Conservation (phyloP, 2,113 vertebrate genomes). For the Tricholaema leucomelas region DNA sequence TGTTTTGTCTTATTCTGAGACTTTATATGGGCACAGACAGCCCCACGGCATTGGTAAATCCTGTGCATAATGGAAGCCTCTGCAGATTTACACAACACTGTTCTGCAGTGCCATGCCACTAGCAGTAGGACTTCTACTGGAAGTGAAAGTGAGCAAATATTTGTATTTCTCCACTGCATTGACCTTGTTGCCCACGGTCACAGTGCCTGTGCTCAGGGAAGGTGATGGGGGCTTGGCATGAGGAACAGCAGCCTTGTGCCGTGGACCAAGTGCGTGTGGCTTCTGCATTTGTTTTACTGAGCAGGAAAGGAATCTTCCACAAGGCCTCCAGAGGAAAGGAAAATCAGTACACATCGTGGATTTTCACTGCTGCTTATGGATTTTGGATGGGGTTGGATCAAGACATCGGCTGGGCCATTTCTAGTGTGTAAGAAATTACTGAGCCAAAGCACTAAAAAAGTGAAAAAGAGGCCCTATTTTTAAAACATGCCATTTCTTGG, state of each 20-base stretch:
- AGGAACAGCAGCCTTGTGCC: rapidly evolving
- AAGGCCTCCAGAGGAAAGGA: background rate
- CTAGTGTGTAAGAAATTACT: background rate
- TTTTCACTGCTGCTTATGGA: background rate
- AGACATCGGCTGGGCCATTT: constrained; percentile 17
- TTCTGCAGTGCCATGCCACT: background rate
- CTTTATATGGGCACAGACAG: background rate
- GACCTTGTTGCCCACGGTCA: rapidly evolving
- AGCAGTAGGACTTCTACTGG: background rate
- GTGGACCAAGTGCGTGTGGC: rapidly evolving
- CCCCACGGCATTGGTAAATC: rapidly evolving
- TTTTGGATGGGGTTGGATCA: background rate
- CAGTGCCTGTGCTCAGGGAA: background rate
- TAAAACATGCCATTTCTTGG: constrained; percentile 10
- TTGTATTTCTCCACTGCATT: background rate
- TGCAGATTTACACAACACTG: background rate
- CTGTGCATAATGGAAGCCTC: background rate
- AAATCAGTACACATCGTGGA: background rate
- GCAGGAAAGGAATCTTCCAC: background rate
- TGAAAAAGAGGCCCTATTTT: background rate
- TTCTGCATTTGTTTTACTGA: background rate
- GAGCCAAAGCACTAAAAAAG: constrained; percentile 12
- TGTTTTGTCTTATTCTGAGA: background rate
- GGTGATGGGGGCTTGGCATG: background rate
- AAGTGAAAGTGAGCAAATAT: background rate